phyloP scores from a whole-genome alignment of 2,888 invertebrate species.

The Ganaspis brasiliensis region DNA sequence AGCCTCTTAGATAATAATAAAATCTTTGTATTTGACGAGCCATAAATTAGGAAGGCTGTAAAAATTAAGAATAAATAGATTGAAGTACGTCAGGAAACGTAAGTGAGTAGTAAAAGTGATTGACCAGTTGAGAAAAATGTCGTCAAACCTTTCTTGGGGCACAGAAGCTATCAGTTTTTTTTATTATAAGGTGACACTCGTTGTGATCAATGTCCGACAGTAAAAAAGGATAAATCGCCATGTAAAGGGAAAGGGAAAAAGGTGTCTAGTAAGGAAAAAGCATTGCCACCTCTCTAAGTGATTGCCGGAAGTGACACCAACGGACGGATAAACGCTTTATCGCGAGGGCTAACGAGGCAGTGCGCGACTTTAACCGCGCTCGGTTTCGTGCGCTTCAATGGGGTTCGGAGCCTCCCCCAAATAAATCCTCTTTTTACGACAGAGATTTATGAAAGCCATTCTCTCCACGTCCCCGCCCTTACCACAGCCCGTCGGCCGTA shows the following conservation, averaged over 20 bases:
- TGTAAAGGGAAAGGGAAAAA: constrained; percentile 48
- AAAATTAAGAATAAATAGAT: too few relatives aligned
- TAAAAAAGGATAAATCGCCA: constrained; percentile 21
- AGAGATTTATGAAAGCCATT: constrained; percentile 80
- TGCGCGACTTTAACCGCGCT: constrained; percentile 68
- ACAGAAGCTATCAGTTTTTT: constrained; percentile 12
- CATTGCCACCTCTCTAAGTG: constrained; percentile 66
- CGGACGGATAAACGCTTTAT: constrained; percentile 77
- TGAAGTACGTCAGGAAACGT: too few relatives aligned
- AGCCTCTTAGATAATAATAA: too few relatives aligned
- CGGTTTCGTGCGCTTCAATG: constrained; percentile 72
- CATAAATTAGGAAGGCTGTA: too few relatives aligned
- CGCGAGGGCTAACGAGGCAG: constrained; percentile 77
- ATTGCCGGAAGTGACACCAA: constrained; percentile 76
- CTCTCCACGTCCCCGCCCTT: constrained; percentile 64
- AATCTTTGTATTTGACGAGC: too few relatives aligned
- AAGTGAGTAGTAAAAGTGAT: too few relatives aligned
- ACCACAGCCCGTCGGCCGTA: constrained; percentile 37
- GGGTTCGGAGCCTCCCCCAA: constrained; percentile 69
- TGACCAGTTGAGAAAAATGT: not conserved
- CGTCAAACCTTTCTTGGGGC: not conserved
- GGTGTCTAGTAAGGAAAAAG: constrained; percentile 25
- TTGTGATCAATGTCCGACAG: constrained; percentile 28
- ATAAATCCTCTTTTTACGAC: constrained; percentile 80
- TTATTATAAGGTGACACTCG: constrained; percentile 20